phyloP scores from a whole-genome alignment of 2,113 vertebrate species.

The Melospiza melodia region DNA sequence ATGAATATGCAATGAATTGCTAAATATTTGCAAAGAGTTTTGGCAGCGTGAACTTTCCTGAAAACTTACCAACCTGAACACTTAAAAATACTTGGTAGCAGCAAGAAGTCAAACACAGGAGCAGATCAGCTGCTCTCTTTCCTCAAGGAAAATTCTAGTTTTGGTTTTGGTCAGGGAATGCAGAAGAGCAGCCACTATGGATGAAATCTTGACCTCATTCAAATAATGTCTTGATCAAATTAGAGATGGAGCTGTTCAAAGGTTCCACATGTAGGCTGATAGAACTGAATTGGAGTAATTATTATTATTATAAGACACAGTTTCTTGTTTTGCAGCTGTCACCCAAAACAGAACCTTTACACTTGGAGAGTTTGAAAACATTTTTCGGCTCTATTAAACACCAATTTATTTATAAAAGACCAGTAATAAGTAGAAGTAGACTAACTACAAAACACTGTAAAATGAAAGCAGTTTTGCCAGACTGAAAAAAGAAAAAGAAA shows the following conservation, averaged over 20 bases:
- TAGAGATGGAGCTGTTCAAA: background rate
- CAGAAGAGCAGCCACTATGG: background rate
- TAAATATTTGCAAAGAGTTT: conserved; percentile 12
- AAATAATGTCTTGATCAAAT: background rate
- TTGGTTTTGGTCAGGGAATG: background rate
- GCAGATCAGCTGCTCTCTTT: background rate
- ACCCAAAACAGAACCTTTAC: background rate
- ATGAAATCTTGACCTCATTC: background rate
- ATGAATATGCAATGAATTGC: conserved; percentile 47
- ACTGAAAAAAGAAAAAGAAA: background rate
- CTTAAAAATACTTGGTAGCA: background rate
- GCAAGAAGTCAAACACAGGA: background rate
- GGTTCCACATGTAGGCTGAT: background rate
- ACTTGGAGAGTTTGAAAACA: background rate
- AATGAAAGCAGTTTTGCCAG: background rate
- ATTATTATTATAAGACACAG: background rate
- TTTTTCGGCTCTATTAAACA: background rate
- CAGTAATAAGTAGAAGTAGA: conserved; percentile 13
- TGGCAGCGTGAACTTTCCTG: background rate
- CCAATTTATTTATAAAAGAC: background rate
- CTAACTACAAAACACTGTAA: background rate
- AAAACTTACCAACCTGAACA: background rate
- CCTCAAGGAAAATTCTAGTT: background rate
- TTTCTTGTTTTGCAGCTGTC: background rate
- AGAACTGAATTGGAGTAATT: background rate